A percentile compares a stretch with the other conserved stretches of the same genome.
Evolutionary conservation across 2,797 vertebrate genomes (phyloP).

Genomic region (Novumbra hubbsi): DNA sequence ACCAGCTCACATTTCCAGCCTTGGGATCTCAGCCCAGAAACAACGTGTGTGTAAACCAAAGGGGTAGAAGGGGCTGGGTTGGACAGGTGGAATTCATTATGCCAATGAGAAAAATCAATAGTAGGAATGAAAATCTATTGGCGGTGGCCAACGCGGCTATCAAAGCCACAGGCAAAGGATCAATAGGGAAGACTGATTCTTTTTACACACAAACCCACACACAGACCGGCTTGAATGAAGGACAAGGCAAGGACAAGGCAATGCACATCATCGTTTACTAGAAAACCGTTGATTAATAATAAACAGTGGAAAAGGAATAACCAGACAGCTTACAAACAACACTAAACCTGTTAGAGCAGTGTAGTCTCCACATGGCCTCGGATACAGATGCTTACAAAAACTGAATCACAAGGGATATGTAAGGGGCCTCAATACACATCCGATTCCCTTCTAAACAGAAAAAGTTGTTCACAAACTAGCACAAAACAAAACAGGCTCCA

Average conservation of each 20-base stretch:
- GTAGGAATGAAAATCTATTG: conserved; percentile 19
- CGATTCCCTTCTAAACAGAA: background rate
- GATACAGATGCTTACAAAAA: conserved; percentile 7
- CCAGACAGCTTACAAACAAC: conserved; percentile 23
- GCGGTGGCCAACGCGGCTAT: conserved; percentile 5
- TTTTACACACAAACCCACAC: background rate
- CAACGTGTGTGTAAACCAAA: background rate
- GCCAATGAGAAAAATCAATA: conserved; percentile 16
- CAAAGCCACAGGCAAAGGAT: conserved; percentile 16
- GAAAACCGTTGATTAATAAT: conserved; percentile 35
- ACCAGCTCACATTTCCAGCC: conserved; percentile 20
- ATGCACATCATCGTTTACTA: conserved; percentile 24
- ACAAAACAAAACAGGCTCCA: background rate
- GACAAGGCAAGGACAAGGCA: too few species aligned
- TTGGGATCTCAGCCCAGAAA: conserved; percentile 9
- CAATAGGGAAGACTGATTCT: conserved; percentile 21
- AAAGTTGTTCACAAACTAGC: background rate
- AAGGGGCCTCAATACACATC: background rate
- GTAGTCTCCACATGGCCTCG: background rate
- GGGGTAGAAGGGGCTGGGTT: conserved; percentile 3
- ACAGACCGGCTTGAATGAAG: background rate
- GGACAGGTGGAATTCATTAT: conserved; percentile 3
- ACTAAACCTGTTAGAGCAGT: conserved; percentile 19
- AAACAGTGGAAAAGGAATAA: conserved; percentile 29
- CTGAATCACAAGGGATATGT: background rate